Conservation (phyloP, 2,113 vertebrate genomes). For the Alligator sinensis region DNA sequence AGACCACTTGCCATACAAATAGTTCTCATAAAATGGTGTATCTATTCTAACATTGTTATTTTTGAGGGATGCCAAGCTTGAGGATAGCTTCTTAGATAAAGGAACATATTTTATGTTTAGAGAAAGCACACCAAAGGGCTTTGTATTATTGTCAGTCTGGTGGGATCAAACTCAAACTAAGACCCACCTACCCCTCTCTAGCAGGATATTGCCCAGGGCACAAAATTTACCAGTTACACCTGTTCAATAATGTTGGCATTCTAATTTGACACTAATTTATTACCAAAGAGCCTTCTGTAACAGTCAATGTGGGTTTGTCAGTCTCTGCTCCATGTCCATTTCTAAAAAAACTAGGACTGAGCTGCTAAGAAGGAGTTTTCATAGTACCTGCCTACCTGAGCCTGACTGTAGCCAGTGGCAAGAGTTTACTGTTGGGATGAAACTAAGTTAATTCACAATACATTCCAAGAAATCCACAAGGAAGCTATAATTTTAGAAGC, state of each 20-base stretch:
- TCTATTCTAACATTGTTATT: neutral
- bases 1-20: neutral
- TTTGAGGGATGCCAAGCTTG: neutral
- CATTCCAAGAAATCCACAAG: neutral
- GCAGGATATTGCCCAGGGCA: too few relatives aligned
- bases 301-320: neutral
- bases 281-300: neutral
- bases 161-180: neutral
- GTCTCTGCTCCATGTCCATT: neutral
- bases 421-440: neutral
- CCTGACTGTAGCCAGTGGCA: neutral
- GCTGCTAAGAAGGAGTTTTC: neutral
- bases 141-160: neutral
- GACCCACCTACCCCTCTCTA: too few relatives aligned
- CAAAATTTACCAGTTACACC: neutral
- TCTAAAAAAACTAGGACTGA: neutral
- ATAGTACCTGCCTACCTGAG: neutral
- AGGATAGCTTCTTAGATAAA: neutral
- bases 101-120: neutral
- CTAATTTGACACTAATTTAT: neutral
- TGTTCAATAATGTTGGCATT: neutral
- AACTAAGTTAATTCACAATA: neutral
- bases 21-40: neutral
- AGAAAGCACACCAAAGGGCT: neutral
- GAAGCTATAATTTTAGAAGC: neutral